Evolutionary conservation across 2,797 vertebrate genomes (phyloP).

Genomic region (Pyrrhura leucotis): DNA sequence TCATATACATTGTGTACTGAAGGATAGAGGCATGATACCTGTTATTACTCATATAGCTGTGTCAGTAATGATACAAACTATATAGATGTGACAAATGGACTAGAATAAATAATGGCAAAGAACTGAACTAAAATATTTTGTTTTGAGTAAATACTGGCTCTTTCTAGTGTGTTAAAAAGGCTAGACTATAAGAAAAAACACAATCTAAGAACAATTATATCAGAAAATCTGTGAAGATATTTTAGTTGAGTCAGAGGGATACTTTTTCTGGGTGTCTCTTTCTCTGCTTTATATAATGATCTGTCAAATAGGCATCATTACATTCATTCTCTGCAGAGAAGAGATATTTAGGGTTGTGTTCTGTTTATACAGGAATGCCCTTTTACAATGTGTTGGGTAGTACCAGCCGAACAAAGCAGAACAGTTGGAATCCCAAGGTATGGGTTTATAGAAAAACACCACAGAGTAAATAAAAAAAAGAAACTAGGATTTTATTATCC

Average conservation of each 20-base stretch:
- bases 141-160: background rate
- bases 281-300: background rate
- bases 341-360: background rate
- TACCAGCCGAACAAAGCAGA: background rate
- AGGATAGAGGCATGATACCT: background rate
- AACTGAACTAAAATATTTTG: conserved; percentile 8
- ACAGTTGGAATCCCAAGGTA: background rate
- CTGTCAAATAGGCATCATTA: background rate
- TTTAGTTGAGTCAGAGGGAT: background rate
- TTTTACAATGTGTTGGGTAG: background rate
- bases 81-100: background rate
- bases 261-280: background rate
- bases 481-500: background rate
- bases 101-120: conserved; percentile 15
- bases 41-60: conserved; percentile 36
- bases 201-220: background rate
- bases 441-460: background rate
- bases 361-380: background rate
- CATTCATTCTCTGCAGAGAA: background rate
- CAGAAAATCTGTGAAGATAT: background rate
- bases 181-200: background rate
- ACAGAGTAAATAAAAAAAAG: background rate
- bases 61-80: background rate
- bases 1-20: background rate
- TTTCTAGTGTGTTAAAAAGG: background rate